Base-by-base conservation (phyloP, 2,113 vertebrate species). In the Tichodroma muraria region DNA sequence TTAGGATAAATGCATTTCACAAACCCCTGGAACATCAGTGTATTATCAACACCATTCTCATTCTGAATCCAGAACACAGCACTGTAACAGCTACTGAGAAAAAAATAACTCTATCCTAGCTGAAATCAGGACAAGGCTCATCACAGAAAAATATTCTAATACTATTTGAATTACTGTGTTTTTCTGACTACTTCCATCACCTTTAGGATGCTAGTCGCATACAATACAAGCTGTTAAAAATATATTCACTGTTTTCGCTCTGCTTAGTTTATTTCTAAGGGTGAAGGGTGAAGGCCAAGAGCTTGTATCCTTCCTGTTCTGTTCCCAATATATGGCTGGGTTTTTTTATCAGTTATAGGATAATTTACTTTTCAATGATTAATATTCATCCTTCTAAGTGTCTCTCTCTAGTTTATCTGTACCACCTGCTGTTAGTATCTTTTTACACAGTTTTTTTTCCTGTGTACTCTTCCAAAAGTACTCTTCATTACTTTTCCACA, bases 291-390 rank as follows among this genome's bases (percentile, higher is more conserved):
- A 87, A 72, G 24, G 15, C 12, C 8, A n/a, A 60, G 18, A 42
- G 17, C 7, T 72, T 50, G 10, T 45, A 42, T 45, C 9, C 30
- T 54, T 89, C 23, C 6, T 57, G 24, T 57, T 68, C 37, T 75
- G 3, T 25, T 52, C 6, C 11, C 9, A 15, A 7, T 19, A 30
- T 2, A 12, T 8, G 4, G 53, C 6, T 17, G 9, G 16, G 10
- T 10, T 19, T 54, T n/a, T 24, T 8, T 45, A 47, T 57, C 10
- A 59, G 14, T 59, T 64, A 27, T 21, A 17, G 13, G 27, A 54
- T 59, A 80, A 57, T 57, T 87, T 79, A 52, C 38, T 49, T 81
- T 83, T 65, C 22, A 9, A 2, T 71, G 17, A 59, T 21, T 60
- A 56, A 49, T 72, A 89, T 30, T 28, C 7, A 28, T 81, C 7